Evolutionary conservation across 2,888 invertebrate species (phyloP), one percentile per base, ranked within the genome.

Genomic region (Myopa tessellatipennis): DNA sequence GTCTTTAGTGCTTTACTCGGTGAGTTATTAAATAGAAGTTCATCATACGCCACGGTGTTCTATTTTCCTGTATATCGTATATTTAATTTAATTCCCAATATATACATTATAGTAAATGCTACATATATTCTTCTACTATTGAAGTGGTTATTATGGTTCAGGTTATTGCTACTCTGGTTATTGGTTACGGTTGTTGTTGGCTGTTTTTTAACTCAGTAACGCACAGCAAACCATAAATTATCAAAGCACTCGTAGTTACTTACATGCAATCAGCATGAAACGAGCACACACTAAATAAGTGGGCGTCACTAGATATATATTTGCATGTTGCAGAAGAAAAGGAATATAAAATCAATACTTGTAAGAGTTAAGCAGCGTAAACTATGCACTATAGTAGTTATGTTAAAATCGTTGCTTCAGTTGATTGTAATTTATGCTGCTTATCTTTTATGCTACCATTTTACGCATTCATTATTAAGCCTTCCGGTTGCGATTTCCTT

Each of bases 401-500:
- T 45, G 10, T 8, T 45, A 45, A 45, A 45, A 45, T 1, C 45
- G 45, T 45, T 45, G 3, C 45, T 45, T 45, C 45, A 8, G 45
- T 45, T 45, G 45, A 45, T 45, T 10, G 45, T 45, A 45, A 26
- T 26, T 26, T 26, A 26, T 26, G 26, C 26, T 50, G 50, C 50
- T 50, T 50, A 50, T 50, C 14, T 55, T 55, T n/a, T 55, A n/a
- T 55, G 55, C 16, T 1, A 55, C 5, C 55, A 16, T 16, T 55
- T 55, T 55, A 55, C 55, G 55, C 55, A 55, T 55, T 55, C 55
- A 55, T 55, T 45, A 10, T 45, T 55, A 55, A 55, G 55, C 55
- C 55, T 55, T 55, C 55, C 55, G 55, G 5, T 4, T 55, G 55
- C 55, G 55, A 55, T 55, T 55, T 14, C 0, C 5, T 55, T 14